phyloP scores from a whole-genome alignment of 37 sponge, comb jelly and placozoan species.

The Cliona cf. orientalis region DNA sequence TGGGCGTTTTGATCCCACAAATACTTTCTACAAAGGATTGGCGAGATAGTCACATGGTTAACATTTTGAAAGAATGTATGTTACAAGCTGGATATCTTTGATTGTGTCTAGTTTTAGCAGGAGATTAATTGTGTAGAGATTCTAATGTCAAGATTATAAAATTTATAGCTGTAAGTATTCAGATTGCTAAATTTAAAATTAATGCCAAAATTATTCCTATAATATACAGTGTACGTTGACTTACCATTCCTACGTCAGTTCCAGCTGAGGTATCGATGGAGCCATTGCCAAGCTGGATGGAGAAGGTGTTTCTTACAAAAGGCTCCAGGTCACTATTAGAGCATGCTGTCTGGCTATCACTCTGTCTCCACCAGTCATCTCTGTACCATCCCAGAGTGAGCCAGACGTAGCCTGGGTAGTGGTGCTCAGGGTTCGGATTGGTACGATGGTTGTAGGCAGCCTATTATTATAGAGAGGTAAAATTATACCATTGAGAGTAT shows the following conservation, averaged over 20 bases:
- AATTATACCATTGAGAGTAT: too few species aligned
- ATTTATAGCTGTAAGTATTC: neutral
- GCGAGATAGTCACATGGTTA: too few species aligned
- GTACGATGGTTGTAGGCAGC: neutral
- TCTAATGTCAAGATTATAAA: too few species aligned
- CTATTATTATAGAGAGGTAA: neutral
- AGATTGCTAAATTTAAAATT: neutral
- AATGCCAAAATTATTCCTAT: too few species aligned
- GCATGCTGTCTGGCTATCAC: slow-evolving; percentile 9
- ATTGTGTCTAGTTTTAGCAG: too few species aligned
- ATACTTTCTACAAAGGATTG: too few species aligned
- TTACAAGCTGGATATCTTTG: too few species aligned
- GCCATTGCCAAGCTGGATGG: neutral
- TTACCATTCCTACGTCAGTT: slow-evolving; percentile 51
- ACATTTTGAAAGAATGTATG: too few species aligned
- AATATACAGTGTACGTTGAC: too few species aligned
- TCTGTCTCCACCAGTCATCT: slow-evolving; percentile 46
- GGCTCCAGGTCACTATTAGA: slow-evolving; percentile 25
- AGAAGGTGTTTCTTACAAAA: slow-evolving; percentile 5
- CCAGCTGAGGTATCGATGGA: slow-evolving; percentile 1
- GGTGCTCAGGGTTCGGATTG: neutral
- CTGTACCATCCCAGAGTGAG: slow-evolving; percentile 61
- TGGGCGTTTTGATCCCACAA: too few species aligned
- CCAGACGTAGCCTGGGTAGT: slow-evolving; percentile 45
- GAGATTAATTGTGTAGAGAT: too few species aligned